A percentile compares a stretch with the other conserved stretches of the same genome.
Evolutionary conservation across 2,797 vertebrate genomes (phyloP).

Genomic region (Cyclura pinguis): DNA sequence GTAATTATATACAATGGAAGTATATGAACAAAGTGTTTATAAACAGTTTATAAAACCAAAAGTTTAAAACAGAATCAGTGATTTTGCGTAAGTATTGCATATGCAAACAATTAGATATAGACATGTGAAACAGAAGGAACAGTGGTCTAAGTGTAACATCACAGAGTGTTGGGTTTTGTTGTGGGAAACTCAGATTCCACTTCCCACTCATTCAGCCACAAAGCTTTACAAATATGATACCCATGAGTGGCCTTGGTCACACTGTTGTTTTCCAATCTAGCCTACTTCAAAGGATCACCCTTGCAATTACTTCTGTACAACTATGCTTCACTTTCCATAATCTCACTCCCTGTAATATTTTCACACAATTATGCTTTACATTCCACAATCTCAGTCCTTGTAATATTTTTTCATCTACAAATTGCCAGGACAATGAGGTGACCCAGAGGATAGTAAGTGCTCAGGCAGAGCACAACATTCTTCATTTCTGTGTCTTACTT

Average conservation of each 20-base stretch:
- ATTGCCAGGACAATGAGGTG: background rate
- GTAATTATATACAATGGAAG: background rate
- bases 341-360: background rate
- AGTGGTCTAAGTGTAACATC: background rate
- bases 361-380: background rate
- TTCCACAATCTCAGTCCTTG: background rate
- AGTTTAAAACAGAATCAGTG: background rate
- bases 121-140: background rate
- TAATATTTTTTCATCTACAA: background rate
- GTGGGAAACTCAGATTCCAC: background rate
- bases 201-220: background rate
- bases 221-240: conserved; percentile 1
- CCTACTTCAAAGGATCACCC: background rate
- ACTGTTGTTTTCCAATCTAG: background rate
- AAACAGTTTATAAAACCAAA: background rate
- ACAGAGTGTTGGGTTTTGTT: background rate
- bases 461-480: conserved; percentile 16
- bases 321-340: background rate
- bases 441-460: background rate
- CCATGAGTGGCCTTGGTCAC: background rate
- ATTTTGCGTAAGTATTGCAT: background rate
- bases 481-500: conserved; percentile 75
- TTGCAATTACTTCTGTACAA: background rate
- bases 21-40: background rate
- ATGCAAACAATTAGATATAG: background rate